These are phyloP conservation scores for Limnephilus rhombicus DNA, from an alignment of 2,888 invertebrate genomes.

Conservation along the genomic window DNA sequence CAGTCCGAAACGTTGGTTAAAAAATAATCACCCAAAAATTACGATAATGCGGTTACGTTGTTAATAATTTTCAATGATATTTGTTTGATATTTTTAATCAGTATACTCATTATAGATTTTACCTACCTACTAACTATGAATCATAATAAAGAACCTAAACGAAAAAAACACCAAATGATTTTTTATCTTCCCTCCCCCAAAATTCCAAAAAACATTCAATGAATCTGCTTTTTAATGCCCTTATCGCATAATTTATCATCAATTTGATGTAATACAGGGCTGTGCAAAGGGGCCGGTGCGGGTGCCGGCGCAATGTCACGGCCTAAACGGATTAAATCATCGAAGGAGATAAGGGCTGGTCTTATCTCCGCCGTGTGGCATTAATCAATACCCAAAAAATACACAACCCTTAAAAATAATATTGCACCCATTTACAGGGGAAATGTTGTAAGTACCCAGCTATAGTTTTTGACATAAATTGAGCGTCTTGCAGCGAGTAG, in stretches of 20 bases:
- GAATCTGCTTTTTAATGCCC: slow-evolving; percentile 51
- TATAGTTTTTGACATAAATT: too few species aligned
- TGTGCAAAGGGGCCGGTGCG: background rate
- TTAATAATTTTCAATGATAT: too few species aligned
- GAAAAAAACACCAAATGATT: background rate
- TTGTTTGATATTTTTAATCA: too few species aligned
- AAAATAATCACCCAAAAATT: too few species aligned
- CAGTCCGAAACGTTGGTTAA: too few species aligned
- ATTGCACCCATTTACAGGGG: background rate
- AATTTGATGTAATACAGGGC: slow-evolving; percentile 51
- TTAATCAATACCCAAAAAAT: slow-evolving; percentile 56
- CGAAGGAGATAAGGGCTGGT: slow-evolving; percentile 54
- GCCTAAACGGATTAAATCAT: slow-evolving; percentile 64
- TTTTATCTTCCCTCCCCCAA: slow-evolving; percentile 7
- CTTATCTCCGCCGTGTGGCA: slow-evolving; percentile 62
- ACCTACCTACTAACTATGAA: background rate
- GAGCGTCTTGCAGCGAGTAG: too few species aligned
- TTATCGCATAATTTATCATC: slow-evolving; percentile 64
- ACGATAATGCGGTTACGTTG: too few species aligned
- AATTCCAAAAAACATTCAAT: slow-evolving; percentile 41
- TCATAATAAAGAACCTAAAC: background rate
- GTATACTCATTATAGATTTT: background rate
- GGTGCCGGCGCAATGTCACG: slow-evolving; percentile 57
- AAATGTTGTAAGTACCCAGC: background rate
- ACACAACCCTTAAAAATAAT: slow-evolving; percentile 22